phyloP scores from a whole-genome alignment of 2,888 invertebrate species.

The Mactromeris polynyma region DNA sequence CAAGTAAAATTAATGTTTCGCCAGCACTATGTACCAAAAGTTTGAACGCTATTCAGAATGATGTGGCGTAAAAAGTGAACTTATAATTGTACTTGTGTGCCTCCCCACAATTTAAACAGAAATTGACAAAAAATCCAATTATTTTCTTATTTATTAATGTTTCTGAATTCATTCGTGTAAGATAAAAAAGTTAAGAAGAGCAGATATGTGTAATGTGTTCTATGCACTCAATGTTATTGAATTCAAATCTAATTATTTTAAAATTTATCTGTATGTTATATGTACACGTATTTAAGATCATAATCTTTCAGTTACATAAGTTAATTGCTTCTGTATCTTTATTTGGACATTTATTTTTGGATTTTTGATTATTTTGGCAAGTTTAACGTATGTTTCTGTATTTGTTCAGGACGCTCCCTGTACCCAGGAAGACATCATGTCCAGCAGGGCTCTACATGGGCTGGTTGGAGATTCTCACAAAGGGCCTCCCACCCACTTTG shows the following conservation, averaged over 20 bases:
- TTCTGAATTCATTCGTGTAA: not conserved
- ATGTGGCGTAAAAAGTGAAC: not conserved
- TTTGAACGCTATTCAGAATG: not conserved
- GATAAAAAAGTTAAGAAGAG: not conserved
- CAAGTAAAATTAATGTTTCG: not conserved
- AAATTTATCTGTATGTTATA: too few species aligned
- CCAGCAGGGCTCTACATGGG: slow-evolving; percentile 98
- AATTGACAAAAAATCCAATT: not conserved
- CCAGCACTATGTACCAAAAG: too few species aligned
- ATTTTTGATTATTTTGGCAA: too few species aligned
- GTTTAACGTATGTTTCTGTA: slow-evolving; percentile 1
- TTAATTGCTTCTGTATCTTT: too few species aligned
- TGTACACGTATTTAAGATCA: too few species aligned
- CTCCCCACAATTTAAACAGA: not conserved
- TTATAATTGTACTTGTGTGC: not conserved
- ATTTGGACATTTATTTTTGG: too few species aligned
- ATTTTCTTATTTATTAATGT: not conserved
- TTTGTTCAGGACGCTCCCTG: slow-evolving; percentile 94
- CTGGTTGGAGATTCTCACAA: slow-evolving; percentile 97
- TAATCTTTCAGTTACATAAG: too few species aligned
- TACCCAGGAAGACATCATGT: slow-evolving; percentile 96
- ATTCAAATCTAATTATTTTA: not conserved
- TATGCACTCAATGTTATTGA: not conserved
- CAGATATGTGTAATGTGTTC: not conserved
- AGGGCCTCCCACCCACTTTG: slow-evolving; percentile 95